phyloP scores from a whole-genome alignment of 2,797 vertebrate species.

The Channa striata region DNA sequence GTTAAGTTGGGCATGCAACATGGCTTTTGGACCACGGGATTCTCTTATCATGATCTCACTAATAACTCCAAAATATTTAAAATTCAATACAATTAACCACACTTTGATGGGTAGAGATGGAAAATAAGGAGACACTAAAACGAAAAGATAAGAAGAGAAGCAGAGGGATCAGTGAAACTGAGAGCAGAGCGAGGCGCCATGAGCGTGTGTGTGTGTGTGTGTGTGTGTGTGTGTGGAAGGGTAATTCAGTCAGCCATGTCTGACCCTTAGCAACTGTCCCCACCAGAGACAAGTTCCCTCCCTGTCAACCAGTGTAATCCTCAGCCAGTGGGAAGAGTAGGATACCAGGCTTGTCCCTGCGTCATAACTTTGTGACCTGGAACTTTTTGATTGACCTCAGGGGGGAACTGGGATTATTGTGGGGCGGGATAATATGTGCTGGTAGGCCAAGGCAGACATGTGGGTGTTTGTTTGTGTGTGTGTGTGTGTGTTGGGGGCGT shows the following conservation, averaged over 20 bases:
- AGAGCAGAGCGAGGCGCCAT: not conserved
- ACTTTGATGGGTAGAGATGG: no score
- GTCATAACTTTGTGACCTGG: conserved; percentile 62
- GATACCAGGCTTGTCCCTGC: not conserved
- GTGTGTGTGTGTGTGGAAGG: conserved; percentile 11
- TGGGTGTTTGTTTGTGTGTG: conserved; percentile 7
- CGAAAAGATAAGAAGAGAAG: not conserved
- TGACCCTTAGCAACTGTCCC: conserved; percentile 57
- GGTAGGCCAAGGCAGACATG: not conserved
- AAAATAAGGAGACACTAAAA: no score
- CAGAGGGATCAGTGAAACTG: not conserved
- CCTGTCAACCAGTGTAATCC: conserved; percentile 61
- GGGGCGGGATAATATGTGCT: conserved; percentile 39
- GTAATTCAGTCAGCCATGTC: conserved; percentile 46
- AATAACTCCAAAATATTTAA: no score
- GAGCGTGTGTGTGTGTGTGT: conserved; percentile 19
- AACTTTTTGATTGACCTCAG: conserved; percentile 68
- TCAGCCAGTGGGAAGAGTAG: conserved; percentile 57
- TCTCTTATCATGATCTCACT: no score
- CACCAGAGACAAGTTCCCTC: conserved; percentile 45
- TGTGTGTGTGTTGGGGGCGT: conserved; percentile 3
- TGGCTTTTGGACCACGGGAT: no score
- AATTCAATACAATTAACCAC: no score
- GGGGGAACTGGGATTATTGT: conserved; percentile 55
- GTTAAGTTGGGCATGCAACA: no score